Evolutionary conservation across 2,113 vertebrate genomes (phyloP).

Genomic region (Bambusicola thoracicus): DNA sequence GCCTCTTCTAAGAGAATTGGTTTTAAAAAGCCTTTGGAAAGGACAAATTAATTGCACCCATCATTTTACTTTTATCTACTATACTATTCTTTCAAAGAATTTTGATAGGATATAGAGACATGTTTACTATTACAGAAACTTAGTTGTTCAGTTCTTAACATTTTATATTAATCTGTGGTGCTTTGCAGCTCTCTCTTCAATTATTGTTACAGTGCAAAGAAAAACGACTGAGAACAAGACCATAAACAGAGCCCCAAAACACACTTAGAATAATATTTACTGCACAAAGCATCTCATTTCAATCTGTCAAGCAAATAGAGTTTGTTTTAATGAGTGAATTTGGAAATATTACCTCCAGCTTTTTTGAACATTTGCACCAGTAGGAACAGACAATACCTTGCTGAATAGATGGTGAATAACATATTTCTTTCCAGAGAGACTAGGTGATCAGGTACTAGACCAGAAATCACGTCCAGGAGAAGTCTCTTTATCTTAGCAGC

Average conservation of each 20-base stretch:
- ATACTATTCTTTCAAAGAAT: conserved; percentile 11
- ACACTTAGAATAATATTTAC: background rate
- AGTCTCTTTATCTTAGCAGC: background rate
- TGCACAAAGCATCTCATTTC: background rate
- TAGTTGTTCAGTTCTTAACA: conserved; percentile 9
- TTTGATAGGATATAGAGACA: background rate
- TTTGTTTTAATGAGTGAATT: background rate
- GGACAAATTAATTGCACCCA: background rate
- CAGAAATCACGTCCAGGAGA: background rate
- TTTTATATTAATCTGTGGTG: conserved; percentile 4
- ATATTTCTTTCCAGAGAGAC: background rate
- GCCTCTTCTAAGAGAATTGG: background rate
- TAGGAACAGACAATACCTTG: background rate
- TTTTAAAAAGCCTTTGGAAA: background rate
- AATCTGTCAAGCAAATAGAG: background rate
- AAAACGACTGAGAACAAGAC: background rate
- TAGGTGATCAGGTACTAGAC: background rate
- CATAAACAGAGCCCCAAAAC: background rate
- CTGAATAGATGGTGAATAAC: conserved; percentile 2
- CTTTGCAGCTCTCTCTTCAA: conserved; percentile 28
- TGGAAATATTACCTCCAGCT: background rate
- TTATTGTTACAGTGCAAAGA: background rate
- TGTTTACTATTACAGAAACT: conserved; percentile 8
- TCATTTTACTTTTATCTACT: conserved; percentile 18
- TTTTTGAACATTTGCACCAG: background rate